Conservation (phyloP, 1,140 invertebrate species). For the Hypothenemus hampei region DNA sequence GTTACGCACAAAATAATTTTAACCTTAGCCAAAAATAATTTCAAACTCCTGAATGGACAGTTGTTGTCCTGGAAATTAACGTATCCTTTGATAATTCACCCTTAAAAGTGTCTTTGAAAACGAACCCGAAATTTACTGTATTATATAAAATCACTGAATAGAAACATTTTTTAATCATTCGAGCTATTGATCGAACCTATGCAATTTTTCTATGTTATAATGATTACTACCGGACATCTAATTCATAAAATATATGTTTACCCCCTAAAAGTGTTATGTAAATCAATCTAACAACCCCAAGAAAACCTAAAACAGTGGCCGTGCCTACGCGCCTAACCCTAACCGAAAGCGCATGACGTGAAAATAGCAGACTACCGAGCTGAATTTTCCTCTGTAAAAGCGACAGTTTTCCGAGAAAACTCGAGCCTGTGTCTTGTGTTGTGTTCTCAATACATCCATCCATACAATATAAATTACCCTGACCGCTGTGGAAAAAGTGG, state of each 20-base stretch:
- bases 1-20: no score
- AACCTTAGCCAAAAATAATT: no score
- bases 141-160: no score
- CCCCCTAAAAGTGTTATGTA: slow-evolving; percentile 7
- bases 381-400: slow-evolving; percentile 22
- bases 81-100: no score
- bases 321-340: slow-evolving; percentile 15
- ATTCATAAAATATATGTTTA: slow-evolving; percentile 12
- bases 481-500: slow-evolving; percentile 2
- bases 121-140: no score
- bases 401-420: slow-evolving; percentile 19
- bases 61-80: no score
- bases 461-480: neutral
- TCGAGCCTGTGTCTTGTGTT: slow-evolving; percentile 15
- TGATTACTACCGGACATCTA: neutral
- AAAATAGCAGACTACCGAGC: slow-evolving; percentile 17
- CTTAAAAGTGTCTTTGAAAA: no score
- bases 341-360: slow-evolving; percentile 16
- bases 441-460: neutral
- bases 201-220: no score
- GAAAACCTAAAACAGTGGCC: slow-evolving; percentile 6
- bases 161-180: no score
- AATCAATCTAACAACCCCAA: slow-evolving; percentile 18
- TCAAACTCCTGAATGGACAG: no score
- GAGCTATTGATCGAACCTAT: no score